phyloP scores from a whole-genome alignment of 1,140 invertebrate genomes.

The Oreohelix idahoensis region DNA sequence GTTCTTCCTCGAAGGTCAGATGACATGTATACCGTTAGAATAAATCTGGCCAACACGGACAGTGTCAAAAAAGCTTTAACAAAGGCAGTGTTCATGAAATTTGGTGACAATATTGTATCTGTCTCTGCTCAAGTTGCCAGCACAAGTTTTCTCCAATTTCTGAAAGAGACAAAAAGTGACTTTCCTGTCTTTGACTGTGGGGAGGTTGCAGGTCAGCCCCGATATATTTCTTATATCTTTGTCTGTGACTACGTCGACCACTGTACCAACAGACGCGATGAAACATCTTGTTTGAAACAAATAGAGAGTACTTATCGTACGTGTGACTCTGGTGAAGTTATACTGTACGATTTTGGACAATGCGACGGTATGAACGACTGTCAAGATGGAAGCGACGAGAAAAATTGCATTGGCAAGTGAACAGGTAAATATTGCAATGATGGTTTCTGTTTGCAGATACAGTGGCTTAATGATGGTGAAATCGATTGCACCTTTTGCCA shows the following conservation, averaged over 20 bases:
- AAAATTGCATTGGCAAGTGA: neutral
- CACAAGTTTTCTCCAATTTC: neutral
- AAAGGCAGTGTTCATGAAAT: neutral
- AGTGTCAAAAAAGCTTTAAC: neutral
- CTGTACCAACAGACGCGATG: neutral
- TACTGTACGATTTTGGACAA: no score
- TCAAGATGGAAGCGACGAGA: no score
- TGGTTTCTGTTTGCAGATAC: neutral
- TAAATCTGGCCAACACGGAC: neutral
- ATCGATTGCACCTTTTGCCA: neutral
- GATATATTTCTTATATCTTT: neutral
- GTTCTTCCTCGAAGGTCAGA: neutral
- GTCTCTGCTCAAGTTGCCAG: neutral
- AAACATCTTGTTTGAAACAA: neutral
- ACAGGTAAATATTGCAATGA: neutral
- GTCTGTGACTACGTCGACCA: neutral
- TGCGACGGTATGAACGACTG: no score
- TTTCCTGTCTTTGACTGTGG: slow-evolving; percentile 2
- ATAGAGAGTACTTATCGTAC: no score
- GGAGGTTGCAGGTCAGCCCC: neutral
- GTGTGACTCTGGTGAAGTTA: no score
- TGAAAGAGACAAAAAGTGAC: neutral
- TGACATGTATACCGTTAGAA: neutral
- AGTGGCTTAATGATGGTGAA: neutral
- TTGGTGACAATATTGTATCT: neutral